A percentile compares a stretch with the other conserved stretches of the same genome.
These are phyloP conservation scores for Pterostichus madidus DNA, from an alignment of 2,888 invertebrate genomes.

Conservation along the genomic window DNA sequence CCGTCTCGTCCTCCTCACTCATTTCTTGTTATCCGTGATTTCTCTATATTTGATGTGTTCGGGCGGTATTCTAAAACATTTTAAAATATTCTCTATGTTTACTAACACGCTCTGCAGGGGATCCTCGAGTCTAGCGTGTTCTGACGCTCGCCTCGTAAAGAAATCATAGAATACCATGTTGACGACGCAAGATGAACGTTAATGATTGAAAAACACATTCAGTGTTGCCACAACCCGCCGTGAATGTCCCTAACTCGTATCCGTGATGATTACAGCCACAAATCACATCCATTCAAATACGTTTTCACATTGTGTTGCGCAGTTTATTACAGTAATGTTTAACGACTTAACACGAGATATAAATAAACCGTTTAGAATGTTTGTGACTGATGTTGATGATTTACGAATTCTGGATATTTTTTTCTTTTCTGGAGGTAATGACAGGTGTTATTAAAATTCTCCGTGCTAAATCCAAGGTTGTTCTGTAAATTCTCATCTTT, in stretches of 20 bases:
- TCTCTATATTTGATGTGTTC: no score
- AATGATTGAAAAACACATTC: conserved; percentile 53
- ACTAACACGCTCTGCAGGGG: conserved; percentile 34
- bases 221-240: conserved; percentile 1
- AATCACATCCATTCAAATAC: conserved; percentile 49
- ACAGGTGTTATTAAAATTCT: conserved; percentile 28
- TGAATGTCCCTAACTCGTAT: conserved; percentile 27
- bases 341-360: conserved; percentile 41
- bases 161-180: conserved; percentile 17
- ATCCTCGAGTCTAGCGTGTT: conserved; percentile 16
- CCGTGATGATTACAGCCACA: conserved; percentile 39
- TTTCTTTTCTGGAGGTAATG: conserved; percentile 21
- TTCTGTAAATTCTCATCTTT: not conserved
- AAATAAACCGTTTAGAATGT: conserved; percentile 34
- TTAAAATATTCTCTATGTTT: conserved; percentile 46
- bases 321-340: conserved; percentile 45
- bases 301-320: conserved; percentile 22
- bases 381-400: conserved; percentile 41
- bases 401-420: conserved; percentile 50
- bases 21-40: no score
- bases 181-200: conserved; percentile 19
- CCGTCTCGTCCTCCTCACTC: no score
- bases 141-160: conserved; percentile 18
- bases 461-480: conserved; percentile 30
- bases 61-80: not conserved